Conservation (phyloP, 2,888 invertebrate genomes). For the Lamproptera curius region DNA sequence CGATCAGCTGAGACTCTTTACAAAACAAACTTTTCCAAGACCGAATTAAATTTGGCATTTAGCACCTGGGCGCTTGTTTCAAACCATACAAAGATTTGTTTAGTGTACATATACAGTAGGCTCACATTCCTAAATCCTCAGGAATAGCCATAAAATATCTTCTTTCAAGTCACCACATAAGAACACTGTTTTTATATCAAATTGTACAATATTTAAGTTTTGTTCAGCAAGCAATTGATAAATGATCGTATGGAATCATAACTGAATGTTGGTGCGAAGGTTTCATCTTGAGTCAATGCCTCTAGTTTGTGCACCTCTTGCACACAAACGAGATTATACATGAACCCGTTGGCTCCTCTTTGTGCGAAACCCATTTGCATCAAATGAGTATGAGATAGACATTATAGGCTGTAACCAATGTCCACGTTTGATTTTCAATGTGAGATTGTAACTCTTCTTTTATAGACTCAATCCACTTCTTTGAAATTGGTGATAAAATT, state of each 20-base stretch:
- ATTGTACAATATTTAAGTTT: no score
- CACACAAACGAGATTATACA: constrained; percentile 26
- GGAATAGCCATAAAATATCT: no score
- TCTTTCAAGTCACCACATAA: no score
- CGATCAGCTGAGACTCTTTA: constrained; percentile 11
- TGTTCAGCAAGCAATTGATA: no score
- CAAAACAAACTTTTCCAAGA: constrained; percentile 16
- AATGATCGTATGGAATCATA: constrained; percentile 26
- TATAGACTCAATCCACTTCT: neutral
- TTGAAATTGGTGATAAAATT: neutral
- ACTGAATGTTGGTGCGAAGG: constrained; percentile 26
- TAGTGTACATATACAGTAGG: constrained; percentile 25
- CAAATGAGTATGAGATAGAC: constrained; percentile 12
- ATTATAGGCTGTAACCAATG: constrained; percentile 1
- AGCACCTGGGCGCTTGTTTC: constrained; percentile 28
- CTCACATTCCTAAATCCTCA: neutral
- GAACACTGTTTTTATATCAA: no score
- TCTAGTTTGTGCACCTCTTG: constrained; percentile 20
- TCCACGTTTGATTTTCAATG: neutral
- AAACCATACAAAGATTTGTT: constrained; percentile 6
- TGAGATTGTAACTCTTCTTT: neutral
- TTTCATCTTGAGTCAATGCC: constrained; percentile 18
- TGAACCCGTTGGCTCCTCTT: constrained; percentile 24
- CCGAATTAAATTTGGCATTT: constrained; percentile 26
- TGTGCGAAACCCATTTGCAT: constrained; percentile 22